Evolutionary conservation across 2,113 vertebrate genomes (phyloP).

Genomic region (Isichthys henryi): DNA sequence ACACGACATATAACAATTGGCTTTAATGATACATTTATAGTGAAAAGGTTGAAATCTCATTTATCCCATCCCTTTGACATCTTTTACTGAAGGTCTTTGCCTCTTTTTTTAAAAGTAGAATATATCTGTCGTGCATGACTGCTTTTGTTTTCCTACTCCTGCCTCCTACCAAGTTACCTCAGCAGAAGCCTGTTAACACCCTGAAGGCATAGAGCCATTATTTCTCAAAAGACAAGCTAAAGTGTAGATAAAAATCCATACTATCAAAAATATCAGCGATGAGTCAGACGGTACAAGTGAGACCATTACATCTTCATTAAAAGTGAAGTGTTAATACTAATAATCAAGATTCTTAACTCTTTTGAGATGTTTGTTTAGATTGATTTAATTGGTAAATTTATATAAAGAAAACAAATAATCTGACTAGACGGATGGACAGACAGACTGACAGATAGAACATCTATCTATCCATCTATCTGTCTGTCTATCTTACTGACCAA

Average conservation of each 20-base stretch:
- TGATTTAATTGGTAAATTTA: background rate
- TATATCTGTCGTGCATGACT: background rate
- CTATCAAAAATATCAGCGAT: background rate
- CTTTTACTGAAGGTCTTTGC: background rate
- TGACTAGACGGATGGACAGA: too few relatives aligned
- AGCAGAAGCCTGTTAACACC: background rate
- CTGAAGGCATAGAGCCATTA: background rate
- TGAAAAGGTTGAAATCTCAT: background rate
- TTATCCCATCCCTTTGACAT: background rate
- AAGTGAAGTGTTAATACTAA: background rate
- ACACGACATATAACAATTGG: background rate
- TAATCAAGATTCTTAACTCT: background rate
- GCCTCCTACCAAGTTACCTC: background rate
- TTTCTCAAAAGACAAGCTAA: background rate
- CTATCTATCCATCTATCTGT: too few relatives aligned
- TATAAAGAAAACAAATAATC: background rate
- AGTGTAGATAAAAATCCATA: background rate
- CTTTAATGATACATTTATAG: background rate
- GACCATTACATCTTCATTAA: background rate
- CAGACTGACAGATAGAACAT: too few relatives aligned
- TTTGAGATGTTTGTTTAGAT: background rate
- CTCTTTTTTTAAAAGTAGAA: background rate
- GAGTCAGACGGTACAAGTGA: background rate
- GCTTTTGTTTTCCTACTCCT: background rate
- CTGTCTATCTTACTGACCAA: background rate